A percentile compares a stretch with the other conserved stretches of the same genome.
Evolutionary conservation across 1,140 invertebrate species (phyloP).

Genomic region (Gryllus bimaculatus): DNA sequence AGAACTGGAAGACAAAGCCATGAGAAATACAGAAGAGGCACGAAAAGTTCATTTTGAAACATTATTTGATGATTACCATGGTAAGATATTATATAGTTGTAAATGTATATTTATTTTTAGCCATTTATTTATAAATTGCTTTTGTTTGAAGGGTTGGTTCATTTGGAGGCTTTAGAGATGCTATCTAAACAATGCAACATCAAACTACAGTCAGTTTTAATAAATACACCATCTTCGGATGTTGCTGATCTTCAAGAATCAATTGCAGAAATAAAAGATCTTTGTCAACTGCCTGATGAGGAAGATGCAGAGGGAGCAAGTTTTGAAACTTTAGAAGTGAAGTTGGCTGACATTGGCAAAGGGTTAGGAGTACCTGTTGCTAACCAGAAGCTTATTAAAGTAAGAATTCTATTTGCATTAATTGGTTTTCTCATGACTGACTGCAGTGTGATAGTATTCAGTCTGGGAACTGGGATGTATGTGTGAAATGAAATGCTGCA

Average conservation of each 20-base stretch:
- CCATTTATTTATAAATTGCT: not conserved
- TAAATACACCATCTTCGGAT: conserved; percentile 41
- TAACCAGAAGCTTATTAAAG: conserved; percentile 41
- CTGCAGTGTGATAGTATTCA: too few relatives aligned
- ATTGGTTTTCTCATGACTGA: not conserved
- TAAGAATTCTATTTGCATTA: conserved; percentile 26
- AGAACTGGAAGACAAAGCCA: conserved; percentile 55
- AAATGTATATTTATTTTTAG: not conserved
- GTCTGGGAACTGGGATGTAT: too few relatives aligned
- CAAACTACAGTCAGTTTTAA: conserved; percentile 55
- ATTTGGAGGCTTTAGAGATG: conserved; percentile 83
- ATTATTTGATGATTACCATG: conserved; percentile 81
- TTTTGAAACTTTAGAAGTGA: conserved; percentile 29
- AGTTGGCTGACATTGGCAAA: conserved; percentile 42
- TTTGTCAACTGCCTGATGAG: conserved; percentile 63
- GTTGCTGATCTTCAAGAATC: conserved; percentile 61
- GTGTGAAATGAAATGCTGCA: too few relatives aligned
- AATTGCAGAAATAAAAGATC: conserved; percentile 64
- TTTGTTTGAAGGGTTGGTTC: conserved; percentile 55
- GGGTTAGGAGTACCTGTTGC: conserved; percentile 46
- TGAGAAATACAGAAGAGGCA: conserved; percentile 42
- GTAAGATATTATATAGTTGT: conserved; percentile 29
- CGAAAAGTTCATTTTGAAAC: conserved; percentile 66
- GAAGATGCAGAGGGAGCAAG: conserved; percentile 48
- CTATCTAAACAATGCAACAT: conserved; percentile 72